Evolutionary conservation across 2,113 vertebrate species (phyloP), one percentile per base, ranked within the genome.

Genomic region (Eulacestoma nigropectus): DNA sequence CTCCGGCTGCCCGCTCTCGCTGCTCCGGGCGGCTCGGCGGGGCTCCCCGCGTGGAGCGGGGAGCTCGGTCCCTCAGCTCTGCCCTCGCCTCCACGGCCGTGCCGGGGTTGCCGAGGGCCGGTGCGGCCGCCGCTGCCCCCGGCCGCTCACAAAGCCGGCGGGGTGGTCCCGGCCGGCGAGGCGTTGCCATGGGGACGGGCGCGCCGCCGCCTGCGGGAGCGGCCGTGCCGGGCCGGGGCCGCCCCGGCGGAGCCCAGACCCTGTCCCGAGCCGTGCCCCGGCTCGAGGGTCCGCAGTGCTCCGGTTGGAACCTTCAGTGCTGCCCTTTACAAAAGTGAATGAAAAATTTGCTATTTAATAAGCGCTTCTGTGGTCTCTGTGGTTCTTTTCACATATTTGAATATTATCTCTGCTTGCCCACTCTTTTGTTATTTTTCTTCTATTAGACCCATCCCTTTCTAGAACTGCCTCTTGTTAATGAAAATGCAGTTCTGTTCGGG

Each of bases 221-320:
- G 33, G 10, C 50, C 29, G 41, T 12, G 70, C n/a, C 57, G 19
- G 44, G 53, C 35, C 11, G 27, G 49, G 47, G 64, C 74, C 39
- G 64, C 29, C 56, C 50, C 33, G 27, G 39, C 13, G 21, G 68
- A 47, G 41, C 69, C 25, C 70, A 2, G 35, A 33, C 2, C 35
- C 25, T 2, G 52, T 35, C 52, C 49, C 35, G n/a, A 23, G 39
- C n/a, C 23, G 7, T 16, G 60, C 15, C 27, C 17, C 20, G 11
- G 42, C 17, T 35, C 23, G 16, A 49, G 17, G 33, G 25, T 68
- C 46, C 35, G 68, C 27, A 3, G 33, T 21, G 39, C 75, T 32
- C 33, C 33, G 33, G 23, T 16, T 4, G 50, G 8, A 12, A 1
- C 30, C 0, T 5, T 23, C 20, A 2, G 0, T 29, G 33, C 15